These are phyloP conservation scores for Latrodectus hesperus DNA, from an alignment of 2,888 invertebrate species.

Conservation along the genomic window DNA sequence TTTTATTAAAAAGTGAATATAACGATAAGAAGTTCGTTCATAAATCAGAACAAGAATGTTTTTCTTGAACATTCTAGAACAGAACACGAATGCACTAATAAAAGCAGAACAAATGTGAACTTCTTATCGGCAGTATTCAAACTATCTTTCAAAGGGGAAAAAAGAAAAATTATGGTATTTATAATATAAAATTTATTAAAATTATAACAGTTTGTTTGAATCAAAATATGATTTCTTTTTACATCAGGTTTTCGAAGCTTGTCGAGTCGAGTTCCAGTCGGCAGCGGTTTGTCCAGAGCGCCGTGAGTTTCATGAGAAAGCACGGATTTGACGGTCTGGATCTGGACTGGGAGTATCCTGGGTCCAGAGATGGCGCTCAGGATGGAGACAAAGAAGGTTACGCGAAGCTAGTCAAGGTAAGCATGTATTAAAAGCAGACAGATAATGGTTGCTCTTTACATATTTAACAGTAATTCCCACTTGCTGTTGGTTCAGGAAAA, in stretches of 20 bases:
- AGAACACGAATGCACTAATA: too few species aligned
- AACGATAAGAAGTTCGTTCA: too few species aligned
- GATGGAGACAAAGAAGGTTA: constrained; percentile 90
- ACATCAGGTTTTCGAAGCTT: constrained; percentile 84
- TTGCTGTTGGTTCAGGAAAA: too few species aligned
- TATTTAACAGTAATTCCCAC: too few species aligned
- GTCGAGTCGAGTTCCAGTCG: constrained; percentile 86
- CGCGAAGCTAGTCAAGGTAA: constrained; percentile 86
- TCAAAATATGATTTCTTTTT: neutral
- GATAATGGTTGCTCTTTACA: neutral
- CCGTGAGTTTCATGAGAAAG: constrained; percentile 83
- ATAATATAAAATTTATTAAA: neutral
- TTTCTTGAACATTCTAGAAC: too few species aligned
- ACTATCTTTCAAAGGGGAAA: neutral
- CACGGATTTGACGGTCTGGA: constrained; percentile 95
- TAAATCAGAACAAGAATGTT: too few species aligned
- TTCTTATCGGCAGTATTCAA: too few species aligned
- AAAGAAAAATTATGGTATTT: neutral
- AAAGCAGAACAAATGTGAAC: too few species aligned
- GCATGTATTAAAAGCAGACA: constrained; percentile 9
- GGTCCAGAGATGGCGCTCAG: constrained; percentile 84
- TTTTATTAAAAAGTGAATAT: too few species aligned
- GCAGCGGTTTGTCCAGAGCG: constrained; percentile 81
- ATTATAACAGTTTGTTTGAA: neutral
- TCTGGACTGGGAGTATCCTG: constrained; percentile 85